Evolutionary conservation across 2,797 vertebrate species (phyloP).

Genomic region (Threskiornis aethiopicus): DNA sequence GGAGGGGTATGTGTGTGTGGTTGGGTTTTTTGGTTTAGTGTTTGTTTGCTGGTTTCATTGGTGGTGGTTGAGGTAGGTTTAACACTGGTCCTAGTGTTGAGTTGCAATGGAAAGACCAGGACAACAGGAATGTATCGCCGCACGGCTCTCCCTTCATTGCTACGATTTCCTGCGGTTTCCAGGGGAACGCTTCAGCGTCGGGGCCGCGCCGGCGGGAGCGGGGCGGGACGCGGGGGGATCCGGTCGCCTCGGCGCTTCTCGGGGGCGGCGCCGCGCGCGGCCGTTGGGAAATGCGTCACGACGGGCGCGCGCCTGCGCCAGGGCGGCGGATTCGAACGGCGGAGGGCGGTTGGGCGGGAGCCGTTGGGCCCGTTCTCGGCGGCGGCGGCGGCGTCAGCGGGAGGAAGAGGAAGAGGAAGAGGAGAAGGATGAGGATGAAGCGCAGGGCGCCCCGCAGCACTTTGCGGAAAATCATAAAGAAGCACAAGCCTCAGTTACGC

Average conservation of each 20-base stretch:
- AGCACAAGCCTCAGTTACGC: conserved; percentile 59
- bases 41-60: neutral
- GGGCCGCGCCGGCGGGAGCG: no score
- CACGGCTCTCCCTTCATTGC: neutral
- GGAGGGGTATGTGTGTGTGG: neutral
- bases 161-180: neutral
- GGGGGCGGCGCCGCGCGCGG: neutral
- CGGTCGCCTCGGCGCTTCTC: no score
- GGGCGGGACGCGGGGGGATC: accelerated
- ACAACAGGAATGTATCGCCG: neutral
- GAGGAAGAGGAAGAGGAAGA: neutral
- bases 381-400: no score
- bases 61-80: neutral
- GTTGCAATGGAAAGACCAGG: neutral
- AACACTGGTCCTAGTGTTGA: neutral
- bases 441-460: conserved; percentile 59
- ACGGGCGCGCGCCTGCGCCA: neutral
- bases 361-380: accelerated
- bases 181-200: neutral
- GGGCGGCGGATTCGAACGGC: conserved; percentile 50
- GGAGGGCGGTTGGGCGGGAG: neutral
- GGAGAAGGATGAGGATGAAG: neutral
- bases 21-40: neutral
- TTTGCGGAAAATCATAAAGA: conserved; percentile 63
- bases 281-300: conserved; percentile 36